Evolutionary conservation across 2,888 invertebrate genomes (phyloP), one percentile per base, ranked within the genome.

Genomic region (Cyclophora albipunctata): DNA sequence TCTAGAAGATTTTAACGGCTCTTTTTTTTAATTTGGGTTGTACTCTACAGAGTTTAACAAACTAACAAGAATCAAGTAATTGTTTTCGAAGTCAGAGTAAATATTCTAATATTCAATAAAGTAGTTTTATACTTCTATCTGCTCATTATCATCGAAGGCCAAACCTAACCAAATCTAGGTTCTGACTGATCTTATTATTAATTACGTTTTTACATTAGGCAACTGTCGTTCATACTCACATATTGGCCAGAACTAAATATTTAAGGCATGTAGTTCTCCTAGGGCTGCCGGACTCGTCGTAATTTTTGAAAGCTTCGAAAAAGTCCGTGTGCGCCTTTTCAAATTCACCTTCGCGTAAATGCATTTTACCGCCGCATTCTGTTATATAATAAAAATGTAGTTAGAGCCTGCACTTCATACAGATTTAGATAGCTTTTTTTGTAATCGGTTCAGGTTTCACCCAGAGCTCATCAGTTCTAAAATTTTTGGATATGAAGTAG

Each of bases 361-460:
- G 99, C 99, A 99, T 99, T 85, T 99, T 99, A 0, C 99, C 99
- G 3, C 99, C 99, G 82, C 99, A 99, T 86, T 99, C 99, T 93
- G 66, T 64, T 66, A 63, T 5, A 40, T 20, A 20, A 20, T 20
- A 20, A 20, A 20, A 20, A 20, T 20, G 2, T 20, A 20, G 20
- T 20, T 20, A 1, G 20, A 20, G 20, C 20, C 20, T 20, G 20
- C 20, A 20, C 2, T 20, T 20, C 20, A 20, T 20, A 20, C 20
- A 20, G 20, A 20, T 20, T 20, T 20, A 2, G 20, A 2, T 20
- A 20, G 20, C 20, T 20, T 20, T 20, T 20, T 1, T 20, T 20
- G 20, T 20, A 20, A 20, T 20, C 20, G 20, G 20, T 20, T 2
- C 20, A 20, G 20, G 20, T 20, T 20, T 20, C 20, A 20, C 20